Evolutionary conservation across 1,140 invertebrate genomes (phyloP), one percentile per base, ranked within the genome.

Genomic region (Leptopilina boulardi): DNA sequence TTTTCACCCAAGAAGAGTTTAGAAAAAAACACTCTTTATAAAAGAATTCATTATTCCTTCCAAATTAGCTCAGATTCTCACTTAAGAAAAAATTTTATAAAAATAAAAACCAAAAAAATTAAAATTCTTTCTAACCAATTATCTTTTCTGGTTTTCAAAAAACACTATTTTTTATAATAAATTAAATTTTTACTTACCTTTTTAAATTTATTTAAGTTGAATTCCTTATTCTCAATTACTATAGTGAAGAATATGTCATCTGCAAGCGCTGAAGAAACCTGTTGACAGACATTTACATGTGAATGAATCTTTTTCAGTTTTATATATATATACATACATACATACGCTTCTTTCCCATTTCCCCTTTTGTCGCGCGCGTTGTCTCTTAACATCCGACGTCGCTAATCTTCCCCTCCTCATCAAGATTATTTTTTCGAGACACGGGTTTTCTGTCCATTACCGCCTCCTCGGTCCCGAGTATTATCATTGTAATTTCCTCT

Each of bases 211-310:
- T n/a, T n/a, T n/a, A n/a, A n/a, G 34, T 38, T 38, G 34, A 38
- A 8, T 38, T 38, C 9, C 34, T 38, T 38, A 38, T 38, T 9
- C 34, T 38, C 34, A 38, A 38, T 38, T 1, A 38, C 8, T 8
- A 6, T 38, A 38, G 5, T 77, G 77, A 34, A 42, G 54, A 77
- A 73, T 73, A 59, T 38, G 26, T 74, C 66, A 59, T 73, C 77
- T 77, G 54, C 56, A n/a, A 51, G 34, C 47, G 77, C 44, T 4
- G 23, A 38, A 73, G 77, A 76, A 42, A 80, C 75, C 56, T 75
- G 77, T 83, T 81, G 77, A 83, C 77, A 73, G 72, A 47, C 47
- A 83, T 83, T 83, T 79, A 77, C 79, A 83, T 83, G 79, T 71
- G 80, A 83, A 83, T 83, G 70, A 77, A 47, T 56, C 47, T 44